phyloP scores from a whole-genome alignment of 2,888 invertebrate genomes.

The Notodonta ziczac region DNA sequence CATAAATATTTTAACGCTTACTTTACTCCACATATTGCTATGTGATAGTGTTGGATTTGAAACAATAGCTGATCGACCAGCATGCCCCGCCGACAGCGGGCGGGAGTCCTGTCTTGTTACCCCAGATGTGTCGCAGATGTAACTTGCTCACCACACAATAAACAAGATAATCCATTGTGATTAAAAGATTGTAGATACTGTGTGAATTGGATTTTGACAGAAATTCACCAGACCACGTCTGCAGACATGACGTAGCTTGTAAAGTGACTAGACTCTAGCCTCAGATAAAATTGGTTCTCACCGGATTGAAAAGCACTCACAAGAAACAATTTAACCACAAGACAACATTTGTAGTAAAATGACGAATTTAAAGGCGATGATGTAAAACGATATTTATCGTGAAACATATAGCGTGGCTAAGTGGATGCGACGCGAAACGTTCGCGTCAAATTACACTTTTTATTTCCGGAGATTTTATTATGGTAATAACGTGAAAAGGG shows the following conservation, averaged over 20 bases:
- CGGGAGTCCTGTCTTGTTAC: constrained; percentile 53
- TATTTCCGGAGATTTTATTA: constrained; percentile 74
- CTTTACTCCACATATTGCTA: no score
- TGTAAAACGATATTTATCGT: constrained; percentile 27
- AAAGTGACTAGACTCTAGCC: no score
- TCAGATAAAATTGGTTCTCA: no score
- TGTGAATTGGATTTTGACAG: background rate
- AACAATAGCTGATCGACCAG: background rate
- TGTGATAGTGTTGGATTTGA: background rate
- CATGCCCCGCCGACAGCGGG: constrained; percentile 20
- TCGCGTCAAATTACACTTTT: constrained; percentile 72
- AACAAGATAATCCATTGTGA: background rate
- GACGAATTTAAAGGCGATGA: constrained; percentile 6
- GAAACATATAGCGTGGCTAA: constrained; percentile 48
- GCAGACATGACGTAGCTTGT: no score
- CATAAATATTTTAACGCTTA: no score
- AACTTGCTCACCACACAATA: background rate
- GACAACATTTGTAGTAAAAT: background rate
- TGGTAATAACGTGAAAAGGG: constrained; percentile 65
- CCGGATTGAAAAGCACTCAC: no score
- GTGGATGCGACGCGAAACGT: constrained; percentile 60
- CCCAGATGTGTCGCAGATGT: constrained; percentile 45
- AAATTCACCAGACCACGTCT: no score
- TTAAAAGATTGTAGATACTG: background rate
- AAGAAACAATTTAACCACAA: no score